A percentile compares a stretch with the other conserved stretches of the same genome.
Conservation (phyloP, 1,140 invertebrate species). For the Euura lappo region DNA sequence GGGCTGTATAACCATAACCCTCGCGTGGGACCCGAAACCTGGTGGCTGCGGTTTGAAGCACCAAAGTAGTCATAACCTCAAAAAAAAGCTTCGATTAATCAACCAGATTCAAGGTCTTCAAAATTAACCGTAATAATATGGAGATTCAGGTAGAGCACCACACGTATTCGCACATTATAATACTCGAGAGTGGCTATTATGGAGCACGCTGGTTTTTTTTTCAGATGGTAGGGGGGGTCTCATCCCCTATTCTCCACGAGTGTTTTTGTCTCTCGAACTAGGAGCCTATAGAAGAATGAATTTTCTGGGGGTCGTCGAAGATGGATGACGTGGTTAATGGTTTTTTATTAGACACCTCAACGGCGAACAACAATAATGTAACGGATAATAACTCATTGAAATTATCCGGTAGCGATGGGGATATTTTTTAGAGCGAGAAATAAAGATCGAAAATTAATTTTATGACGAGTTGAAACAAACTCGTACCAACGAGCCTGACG, state of each 20-base stretch:
- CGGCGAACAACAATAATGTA: constrained; percentile 37
- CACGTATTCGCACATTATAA: constrained; percentile 1
- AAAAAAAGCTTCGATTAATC: too few species aligned
- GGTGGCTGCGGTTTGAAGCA: too few species aligned
- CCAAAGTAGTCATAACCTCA: too few species aligned
- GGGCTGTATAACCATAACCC: too few species aligned
- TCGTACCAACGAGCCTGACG: neutral
- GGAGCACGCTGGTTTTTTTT: neutral
- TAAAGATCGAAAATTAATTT: too few species aligned
- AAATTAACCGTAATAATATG: constrained; percentile 7
- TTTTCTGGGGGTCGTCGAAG: constrained; percentile 30
- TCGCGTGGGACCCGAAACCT: too few species aligned
- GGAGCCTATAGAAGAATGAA: neutral
- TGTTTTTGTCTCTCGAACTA: neutral
- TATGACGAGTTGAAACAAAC: too few species aligned
- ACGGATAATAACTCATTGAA: constrained; percentile 39
- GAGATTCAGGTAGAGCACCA: neutral
- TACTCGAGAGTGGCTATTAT: neutral
- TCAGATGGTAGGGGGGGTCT: too few species aligned
- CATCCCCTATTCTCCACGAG: neutral
- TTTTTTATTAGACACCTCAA: constrained; percentile 49
- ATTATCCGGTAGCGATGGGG: too few species aligned
- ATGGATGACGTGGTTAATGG: constrained; percentile 49
- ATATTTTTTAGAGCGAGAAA: too few species aligned
- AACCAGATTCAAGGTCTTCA: neutral